Base-by-base conservation (phyloP, 2,888 invertebrate genomes). In the Chydorus sphaericus region DNA sequence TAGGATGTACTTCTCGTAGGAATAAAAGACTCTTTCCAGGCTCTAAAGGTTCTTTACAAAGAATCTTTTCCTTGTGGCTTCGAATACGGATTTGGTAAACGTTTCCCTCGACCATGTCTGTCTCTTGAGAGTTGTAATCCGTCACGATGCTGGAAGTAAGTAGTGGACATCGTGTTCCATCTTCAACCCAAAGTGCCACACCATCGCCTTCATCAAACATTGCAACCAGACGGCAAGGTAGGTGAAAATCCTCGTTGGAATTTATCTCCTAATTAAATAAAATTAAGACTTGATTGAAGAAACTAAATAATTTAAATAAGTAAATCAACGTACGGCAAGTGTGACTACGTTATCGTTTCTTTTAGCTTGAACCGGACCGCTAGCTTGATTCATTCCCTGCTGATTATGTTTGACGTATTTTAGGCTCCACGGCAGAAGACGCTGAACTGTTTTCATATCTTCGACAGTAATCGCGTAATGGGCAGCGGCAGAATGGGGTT, bases 101-200 rank as follows among this genome's bases (percentile, higher is more conserved):
- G 26, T 26, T 28, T 6, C n/a, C 14, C 10, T 20, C 7, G n/a
- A 44, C n/a, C 4, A 18, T 4, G 23, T 44, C 26, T 14, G 44
- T 44, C 14, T 44, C 8, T 44, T 44, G 44, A 23, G 44, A 44
- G n/a, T 44, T 28, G 28, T 23, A 44, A 14, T 23, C 26, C 3
- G 4, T 10, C 8, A 14, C 10, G n/a, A 26, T 28, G 44, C 44
- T 44, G 7, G 14, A 14, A 5, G 44, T 44, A 10, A 26, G 5
- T 14, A 44, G 44, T 3, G 52, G 36, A 20, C 52, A 52, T 4
- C n/a, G 20, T 52, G 52, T 52, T 52, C 52, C 52, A 36, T 52
- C 52, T 36, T 52, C 52, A 20, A 52, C 23, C 52, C 52, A 52
- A 14, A 52, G 23, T 26, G 44, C 44, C 8, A 44, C 26, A 26